These are phyloP conservation scores for Beroe ovata DNA, from an alignment of 37 sponge, comb jelly and placozoan species.

Conservation along the genomic window DNA sequence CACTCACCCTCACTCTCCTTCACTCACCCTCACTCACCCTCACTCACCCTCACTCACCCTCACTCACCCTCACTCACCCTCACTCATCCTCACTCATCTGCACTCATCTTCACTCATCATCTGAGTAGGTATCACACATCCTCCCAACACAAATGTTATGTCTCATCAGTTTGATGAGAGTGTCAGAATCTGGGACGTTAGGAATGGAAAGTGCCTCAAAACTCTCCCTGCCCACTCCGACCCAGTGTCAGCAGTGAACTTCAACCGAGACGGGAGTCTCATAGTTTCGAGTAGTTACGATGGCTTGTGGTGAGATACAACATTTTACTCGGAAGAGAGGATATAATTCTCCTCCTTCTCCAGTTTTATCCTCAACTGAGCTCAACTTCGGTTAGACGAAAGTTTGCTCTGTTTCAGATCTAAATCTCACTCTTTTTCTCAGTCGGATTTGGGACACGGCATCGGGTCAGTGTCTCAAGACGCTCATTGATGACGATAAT, in stretches of 20 bases:
- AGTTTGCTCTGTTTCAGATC: no score
- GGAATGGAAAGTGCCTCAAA: conserved; percentile 83
- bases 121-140: no score
- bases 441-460: conserved; percentile 99
- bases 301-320: conserved; percentile 79
- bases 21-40: no score
- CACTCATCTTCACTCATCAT: no score
- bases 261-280: conserved; percentile 94
- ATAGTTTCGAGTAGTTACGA: conserved; percentile 96
- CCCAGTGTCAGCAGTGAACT: conserved; percentile 95
- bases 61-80: no score
- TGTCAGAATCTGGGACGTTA: conserved; percentile 92
- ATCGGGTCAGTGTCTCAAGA: conserved; percentile 93
- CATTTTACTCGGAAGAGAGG: not conserved
- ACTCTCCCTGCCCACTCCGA: conserved; percentile 98
- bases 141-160: no score
- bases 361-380: no score
- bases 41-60: no score
- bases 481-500: conserved; percentile 94
- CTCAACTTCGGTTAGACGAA: no score
- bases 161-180: conserved; percentile 90
- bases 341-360: not conserved
- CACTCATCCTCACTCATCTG: no score
- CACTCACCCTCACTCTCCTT: no score
- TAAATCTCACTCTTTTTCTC: not conserved